Evolutionary conservation across 2,113 vertebrate genomes (phyloP).

Genomic region (Labeo catla): DNA sequence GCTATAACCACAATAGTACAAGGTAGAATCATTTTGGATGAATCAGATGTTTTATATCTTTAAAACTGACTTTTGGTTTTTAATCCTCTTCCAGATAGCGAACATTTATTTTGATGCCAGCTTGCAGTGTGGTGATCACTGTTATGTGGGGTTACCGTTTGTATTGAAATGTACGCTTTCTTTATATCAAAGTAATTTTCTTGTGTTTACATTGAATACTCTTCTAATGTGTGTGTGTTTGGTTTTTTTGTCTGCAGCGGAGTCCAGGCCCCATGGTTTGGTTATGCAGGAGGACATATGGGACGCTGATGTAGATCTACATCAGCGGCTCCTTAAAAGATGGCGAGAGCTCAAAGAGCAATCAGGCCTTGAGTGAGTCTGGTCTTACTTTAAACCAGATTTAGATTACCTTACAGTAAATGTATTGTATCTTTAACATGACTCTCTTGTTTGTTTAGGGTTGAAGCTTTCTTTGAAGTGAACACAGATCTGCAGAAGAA

Average conservation of each 20-base stretch:
- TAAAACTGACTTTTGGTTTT: conserved; percentile 41
- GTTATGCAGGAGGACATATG: conserved; percentile 90
- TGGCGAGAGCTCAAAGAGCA: conserved; percentile 88
- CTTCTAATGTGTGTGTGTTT: not conserved
- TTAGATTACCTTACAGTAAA: not conserved
- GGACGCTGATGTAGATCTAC: conserved; percentile 92
- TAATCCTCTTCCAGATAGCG: conserved; percentile 84
- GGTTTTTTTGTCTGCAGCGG: conserved; percentile 71
- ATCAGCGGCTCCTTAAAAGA: conserved; percentile 87
- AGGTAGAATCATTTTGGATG: not conserved
- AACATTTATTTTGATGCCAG: conserved; percentile 98
- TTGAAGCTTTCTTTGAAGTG: conserved; percentile 90
- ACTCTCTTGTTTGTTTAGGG: conserved; percentile 67
- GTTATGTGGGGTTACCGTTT: conserved; percentile 95
- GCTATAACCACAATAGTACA: not conserved
- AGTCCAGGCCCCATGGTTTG: conserved; percentile 83
- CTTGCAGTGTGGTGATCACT: conserved; percentile 92
- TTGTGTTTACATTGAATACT: not conserved
- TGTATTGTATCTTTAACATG: conserved; percentile 11
- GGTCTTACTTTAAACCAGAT: not conserved
- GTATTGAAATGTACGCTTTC: conserved; percentile 91
- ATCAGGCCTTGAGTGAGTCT: conserved; percentile 82
- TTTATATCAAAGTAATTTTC: not conserved
- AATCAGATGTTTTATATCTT: not conserved
- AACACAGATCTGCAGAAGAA: conserved; percentile 97